These are phyloP conservation scores for Agriopis marginaria DNA, from an alignment of 2,888 invertebrate species.

Conservation along the genomic window DNA sequence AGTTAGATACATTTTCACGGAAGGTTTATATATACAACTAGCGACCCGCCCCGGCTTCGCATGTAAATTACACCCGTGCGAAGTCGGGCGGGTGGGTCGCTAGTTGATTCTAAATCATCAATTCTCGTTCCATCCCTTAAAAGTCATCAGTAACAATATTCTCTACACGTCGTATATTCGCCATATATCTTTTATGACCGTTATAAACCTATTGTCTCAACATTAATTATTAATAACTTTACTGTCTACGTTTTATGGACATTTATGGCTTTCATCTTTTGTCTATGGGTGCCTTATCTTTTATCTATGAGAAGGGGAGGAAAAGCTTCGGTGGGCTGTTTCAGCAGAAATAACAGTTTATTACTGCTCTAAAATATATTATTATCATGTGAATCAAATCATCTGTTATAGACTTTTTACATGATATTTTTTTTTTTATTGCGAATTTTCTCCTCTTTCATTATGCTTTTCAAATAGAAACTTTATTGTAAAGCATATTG, in stretches of 20 bases:
- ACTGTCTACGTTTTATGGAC: constrained; percentile 11
- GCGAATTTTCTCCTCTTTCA: too few relatives aligned
- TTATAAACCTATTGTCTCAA: constrained; percentile 18
- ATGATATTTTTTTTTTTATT: too few relatives aligned
- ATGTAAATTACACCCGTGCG: too few relatives aligned
- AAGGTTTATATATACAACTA: too few relatives aligned
- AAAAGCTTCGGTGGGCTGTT: constrained; percentile 12
- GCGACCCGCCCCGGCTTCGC: too few relatives aligned
- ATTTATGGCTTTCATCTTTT: constrained; percentile 17
- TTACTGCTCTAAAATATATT: constrained; percentile 12
- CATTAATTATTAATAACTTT: constrained; percentile 22
- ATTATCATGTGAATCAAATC: constrained; percentile 7
- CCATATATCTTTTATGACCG: constrained; percentile 12
- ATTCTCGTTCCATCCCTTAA: constrained; percentile 4
- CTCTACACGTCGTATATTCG: constrained; percentile 5
- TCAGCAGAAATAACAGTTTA: constrained; percentile 8
- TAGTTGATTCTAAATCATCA: neutral
- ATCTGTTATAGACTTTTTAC: neutral
- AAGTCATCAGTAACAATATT: constrained; percentile 15
- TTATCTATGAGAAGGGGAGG: constrained; percentile 10
- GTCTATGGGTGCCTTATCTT: constrained; percentile 24
- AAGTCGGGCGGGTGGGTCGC: too few relatives aligned
- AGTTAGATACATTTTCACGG: too few relatives aligned
- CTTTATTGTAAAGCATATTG: too few relatives aligned
- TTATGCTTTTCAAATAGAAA: too few relatives aligned